Conservation (phyloP, 2,113 vertebrate species). For the Eclectus roratus region DNA sequence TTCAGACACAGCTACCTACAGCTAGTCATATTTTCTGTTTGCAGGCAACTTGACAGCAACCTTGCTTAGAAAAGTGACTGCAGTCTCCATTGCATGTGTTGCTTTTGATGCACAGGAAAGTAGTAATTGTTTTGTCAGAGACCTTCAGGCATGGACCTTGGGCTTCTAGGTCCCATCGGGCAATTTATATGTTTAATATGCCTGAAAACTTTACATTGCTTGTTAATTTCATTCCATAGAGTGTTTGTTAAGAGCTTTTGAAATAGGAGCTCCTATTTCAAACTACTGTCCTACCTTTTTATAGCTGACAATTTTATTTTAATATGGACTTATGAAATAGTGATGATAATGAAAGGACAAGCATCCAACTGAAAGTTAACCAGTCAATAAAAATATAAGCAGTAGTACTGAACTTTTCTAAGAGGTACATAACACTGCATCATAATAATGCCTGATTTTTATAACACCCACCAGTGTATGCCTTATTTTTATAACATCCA, state of each 20-base stretch:
- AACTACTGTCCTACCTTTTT: background rate
- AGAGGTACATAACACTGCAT: background rate
- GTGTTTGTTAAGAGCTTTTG: background rate
- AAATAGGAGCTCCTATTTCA: background rate
- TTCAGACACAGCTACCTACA: background rate
- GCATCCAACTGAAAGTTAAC: background rate
- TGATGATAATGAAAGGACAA: background rate
- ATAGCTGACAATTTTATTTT: background rate
- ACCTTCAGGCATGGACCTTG: background rate
- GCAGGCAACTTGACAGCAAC: background rate
- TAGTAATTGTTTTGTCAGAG: background rate
- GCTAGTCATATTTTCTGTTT: background rate
- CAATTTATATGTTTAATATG: background rate
- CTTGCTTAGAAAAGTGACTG: background rate
- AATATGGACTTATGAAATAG: background rate
- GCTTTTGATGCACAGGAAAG: background rate
- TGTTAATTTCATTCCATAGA: background rate
- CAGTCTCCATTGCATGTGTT: background rate
- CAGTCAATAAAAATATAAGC: background rate
- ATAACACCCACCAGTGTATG: background rate
- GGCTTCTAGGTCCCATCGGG: background rate
- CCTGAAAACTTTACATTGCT: background rate
- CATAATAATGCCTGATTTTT: background rate
- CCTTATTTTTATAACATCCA: background rate
- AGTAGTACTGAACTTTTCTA: background rate